Percentiles rank a stretch among this genome's conserved stretches.
phyloP scores from a whole-genome alignment of 2,797 vertebrate species.

The Forpus xanthops region DNA sequence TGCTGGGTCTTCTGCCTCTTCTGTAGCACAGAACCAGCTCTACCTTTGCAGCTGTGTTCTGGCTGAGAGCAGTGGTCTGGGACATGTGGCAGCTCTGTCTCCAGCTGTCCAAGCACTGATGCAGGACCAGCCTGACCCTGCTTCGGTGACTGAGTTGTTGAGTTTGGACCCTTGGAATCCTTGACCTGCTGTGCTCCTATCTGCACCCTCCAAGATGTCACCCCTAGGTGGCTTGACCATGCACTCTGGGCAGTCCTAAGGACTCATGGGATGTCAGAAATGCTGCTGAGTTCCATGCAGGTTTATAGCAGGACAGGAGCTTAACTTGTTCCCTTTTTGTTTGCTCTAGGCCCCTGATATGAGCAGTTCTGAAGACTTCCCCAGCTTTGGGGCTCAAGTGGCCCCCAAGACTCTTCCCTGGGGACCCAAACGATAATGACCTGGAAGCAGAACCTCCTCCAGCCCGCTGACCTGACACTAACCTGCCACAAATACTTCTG shows the following conservation, averaged over 20 bases:
- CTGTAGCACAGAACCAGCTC: background rate
- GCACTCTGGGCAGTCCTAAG: background rate
- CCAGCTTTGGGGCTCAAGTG: slow-evolving; percentile 96
- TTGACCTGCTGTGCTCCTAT: background rate
- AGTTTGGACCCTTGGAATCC: background rate
- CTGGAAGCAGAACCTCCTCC: slow-evolving; percentile 70
- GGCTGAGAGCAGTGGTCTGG: background rate
- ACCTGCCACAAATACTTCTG: slow-evolving; percentile 64
- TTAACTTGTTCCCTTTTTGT: slow-evolving; percentile 59
- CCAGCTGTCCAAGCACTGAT: background rate
- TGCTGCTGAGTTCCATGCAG: background rate
- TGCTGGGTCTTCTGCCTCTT: background rate
- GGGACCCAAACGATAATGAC: slow-evolving; percentile 98
- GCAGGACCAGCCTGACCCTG: background rate
- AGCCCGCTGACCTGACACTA: slow-evolving; percentile 74
- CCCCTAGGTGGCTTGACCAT: background rate
- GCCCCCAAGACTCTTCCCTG: slow-evolving; percentile 91
- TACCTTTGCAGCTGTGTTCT: background rate
- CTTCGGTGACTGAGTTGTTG: background rate
- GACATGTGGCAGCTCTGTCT: background rate
- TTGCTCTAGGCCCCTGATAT: slow-evolving; percentile 91
- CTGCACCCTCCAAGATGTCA: background rate
- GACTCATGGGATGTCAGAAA: background rate
- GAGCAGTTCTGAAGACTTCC: slow-evolving; percentile 99
- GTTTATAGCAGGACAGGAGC: background rate